Conservation (phyloP, 2,888 invertebrate species). For the Notocelia uddmanniana region DNA sequence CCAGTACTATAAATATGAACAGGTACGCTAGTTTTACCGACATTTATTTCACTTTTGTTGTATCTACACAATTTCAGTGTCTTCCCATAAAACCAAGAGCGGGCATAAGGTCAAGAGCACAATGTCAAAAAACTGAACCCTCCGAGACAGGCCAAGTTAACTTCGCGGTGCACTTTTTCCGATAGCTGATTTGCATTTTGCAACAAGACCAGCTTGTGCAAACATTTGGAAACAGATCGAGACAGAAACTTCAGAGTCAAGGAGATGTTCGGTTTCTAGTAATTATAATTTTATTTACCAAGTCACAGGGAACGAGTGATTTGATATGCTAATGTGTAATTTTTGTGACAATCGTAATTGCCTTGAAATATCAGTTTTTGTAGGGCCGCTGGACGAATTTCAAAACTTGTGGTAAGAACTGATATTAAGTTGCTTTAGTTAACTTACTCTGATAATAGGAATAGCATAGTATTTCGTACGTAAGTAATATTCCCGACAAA, state of each 20-base stretch:
- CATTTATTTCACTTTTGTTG: neutral
- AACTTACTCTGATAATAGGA: no score
- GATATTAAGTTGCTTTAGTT: neutral
- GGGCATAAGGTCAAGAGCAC: neutral
- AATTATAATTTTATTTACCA: constrained; percentile 7
- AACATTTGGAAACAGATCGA: constrained; percentile 51
- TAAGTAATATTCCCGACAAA: no score
- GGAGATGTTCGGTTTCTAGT: constrained; percentile 48
- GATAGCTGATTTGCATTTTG: constrained; percentile 49
- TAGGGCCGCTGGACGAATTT: neutral
- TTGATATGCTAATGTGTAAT: neutral
- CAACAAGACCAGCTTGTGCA: constrained; percentile 50
- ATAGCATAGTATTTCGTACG: no score
- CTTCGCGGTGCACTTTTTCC: constrained; percentile 20
- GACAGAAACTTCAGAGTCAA: constrained; percentile 51
- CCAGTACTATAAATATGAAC: no score
- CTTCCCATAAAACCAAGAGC: neutral
- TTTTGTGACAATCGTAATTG: neutral
- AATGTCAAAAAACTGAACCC: constrained; percentile 26
- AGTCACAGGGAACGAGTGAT: neutral
- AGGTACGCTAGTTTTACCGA: no score
- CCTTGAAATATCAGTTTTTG: neutral
- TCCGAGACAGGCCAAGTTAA: neutral
- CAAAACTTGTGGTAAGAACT: neutral
- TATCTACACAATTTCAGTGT: neutral